Percentiles rank a stretch among this genome's conserved stretches.
phyloP scores from a whole-genome alignment of 2,888 invertebrate genomes.

The Calephelis perditalis region DNA sequence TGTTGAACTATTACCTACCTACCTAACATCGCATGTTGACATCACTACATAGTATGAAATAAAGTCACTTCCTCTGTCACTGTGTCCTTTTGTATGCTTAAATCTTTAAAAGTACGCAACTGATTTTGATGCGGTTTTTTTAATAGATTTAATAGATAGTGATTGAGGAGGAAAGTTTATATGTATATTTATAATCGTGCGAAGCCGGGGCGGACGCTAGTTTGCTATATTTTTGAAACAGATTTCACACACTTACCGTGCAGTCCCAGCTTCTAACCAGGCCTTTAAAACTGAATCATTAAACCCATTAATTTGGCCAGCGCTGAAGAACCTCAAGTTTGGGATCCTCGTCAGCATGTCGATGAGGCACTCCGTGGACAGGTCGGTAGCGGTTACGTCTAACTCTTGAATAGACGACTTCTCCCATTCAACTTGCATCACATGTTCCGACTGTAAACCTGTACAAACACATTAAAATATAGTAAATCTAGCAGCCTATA shows the following conservation, averaged over 20 bases:
- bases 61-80: no score
- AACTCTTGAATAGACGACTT: slow-evolving; percentile 95
- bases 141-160: no score
- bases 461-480: slow-evolving; percentile 16
- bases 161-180: no score
- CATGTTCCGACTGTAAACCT: slow-evolving; percentile 94
- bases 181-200: no score
- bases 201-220: no score
- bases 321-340: slow-evolving; percentile 91
- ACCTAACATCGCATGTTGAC: no score
- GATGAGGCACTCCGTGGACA: slow-evolving; percentile 94
- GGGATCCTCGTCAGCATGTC: slow-evolving; percentile 94
- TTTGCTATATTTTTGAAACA: background rate
- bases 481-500: no score
- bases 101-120: no score
- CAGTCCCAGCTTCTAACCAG: slow-evolving; percentile 92
- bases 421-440: slow-evolving; percentile 99
- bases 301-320: slow-evolving; percentile 98
- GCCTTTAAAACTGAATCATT: slow-evolving; percentile 96
- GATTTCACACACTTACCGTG: slow-evolving; percentile 57
- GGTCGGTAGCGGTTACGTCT: slow-evolving; percentile 97
- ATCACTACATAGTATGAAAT: no score
- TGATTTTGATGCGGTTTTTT: no score
- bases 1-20: no score
- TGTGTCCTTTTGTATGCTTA: no score